Conservation (phyloP, 2,888 invertebrate genomes). For the Amphipyra tragopoginis region DNA sequence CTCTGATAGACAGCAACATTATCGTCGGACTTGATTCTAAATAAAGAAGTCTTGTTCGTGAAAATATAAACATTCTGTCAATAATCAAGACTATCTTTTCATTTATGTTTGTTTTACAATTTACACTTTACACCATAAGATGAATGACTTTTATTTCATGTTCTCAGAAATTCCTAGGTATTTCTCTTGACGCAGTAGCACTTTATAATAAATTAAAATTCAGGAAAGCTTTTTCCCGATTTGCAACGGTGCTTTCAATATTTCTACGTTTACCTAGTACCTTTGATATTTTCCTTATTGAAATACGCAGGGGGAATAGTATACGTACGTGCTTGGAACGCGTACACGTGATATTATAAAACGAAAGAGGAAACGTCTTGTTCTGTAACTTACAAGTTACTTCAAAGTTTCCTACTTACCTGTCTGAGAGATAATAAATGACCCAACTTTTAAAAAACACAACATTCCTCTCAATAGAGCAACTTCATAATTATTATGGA, state of each 20-base stretch:
- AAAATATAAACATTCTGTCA: neutral
- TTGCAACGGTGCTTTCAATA: neutral
- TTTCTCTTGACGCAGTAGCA: neutral
- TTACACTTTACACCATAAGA: too few relatives aligned
- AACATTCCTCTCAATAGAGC: slow-evolving; percentile 6
- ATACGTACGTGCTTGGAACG: too few relatives aligned
- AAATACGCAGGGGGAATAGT: neutral
- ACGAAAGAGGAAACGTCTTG: too few relatives aligned
- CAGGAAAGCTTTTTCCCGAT: neutral
- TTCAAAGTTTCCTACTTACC: slow-evolving; percentile 34
- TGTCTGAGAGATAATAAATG: slow-evolving; percentile 8
- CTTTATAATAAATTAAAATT: too few relatives aligned
- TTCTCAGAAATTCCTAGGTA: neutral
- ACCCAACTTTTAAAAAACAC: slow-evolving; percentile 15
- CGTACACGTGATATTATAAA: too few relatives aligned
- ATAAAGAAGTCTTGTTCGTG: neutral
- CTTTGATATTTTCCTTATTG: neutral
- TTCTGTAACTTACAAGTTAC: slow-evolving; percentile 3
- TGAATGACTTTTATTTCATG: too few relatives aligned
- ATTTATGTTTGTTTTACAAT: neutral
- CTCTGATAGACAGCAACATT: too few relatives aligned
- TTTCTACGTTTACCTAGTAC: neutral
- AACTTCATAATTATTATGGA: neutral
- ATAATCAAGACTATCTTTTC: neutral
- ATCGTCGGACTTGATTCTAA: neutral